A percentile compares a stretch with the other conserved stretches of the same genome.
Conservation (phyloP, 2,797 vertebrate genomes). For the Pseudochirops corinnae region DNA sequence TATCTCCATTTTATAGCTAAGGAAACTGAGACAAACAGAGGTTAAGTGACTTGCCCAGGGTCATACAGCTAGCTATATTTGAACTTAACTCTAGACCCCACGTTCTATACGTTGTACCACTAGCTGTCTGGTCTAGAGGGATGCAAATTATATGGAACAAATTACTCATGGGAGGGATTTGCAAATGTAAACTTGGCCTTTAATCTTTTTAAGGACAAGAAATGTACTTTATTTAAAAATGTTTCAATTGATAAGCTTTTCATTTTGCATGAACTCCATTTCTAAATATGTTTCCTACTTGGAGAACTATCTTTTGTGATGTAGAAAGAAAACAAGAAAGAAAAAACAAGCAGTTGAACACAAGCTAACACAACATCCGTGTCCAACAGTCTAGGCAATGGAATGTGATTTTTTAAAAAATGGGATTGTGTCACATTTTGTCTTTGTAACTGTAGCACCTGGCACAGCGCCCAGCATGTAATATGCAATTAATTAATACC, state of each 20-base stretch:
- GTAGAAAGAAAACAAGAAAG: neutral
- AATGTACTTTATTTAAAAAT: neutral
- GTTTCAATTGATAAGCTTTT: neutral
- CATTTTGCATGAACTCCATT: neutral
- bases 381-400: neutral
- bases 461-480: neutral
- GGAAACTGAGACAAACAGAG: neutral
- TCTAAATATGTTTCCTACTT: neutral
- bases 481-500: neutral
- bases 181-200: neutral
- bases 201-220: neutral
- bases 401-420: neutral
- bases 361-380: neutral
- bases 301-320: neutral
- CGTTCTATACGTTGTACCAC: neutral
- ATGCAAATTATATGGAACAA: neutral
- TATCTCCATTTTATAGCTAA: neutral
- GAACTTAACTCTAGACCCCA: neutral
- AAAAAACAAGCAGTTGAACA: neutral
- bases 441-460: neutral
- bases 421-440: neutral
- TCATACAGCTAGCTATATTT: neutral
- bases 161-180: neutral
- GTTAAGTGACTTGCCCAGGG: neutral
- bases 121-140: neutral